Percentiles rank a stretch among this genome's conserved stretches.
phyloP scores from a whole-genome alignment of 92 coral and sea anemone genomes.

The Scolanthus callimorphus region DNA sequence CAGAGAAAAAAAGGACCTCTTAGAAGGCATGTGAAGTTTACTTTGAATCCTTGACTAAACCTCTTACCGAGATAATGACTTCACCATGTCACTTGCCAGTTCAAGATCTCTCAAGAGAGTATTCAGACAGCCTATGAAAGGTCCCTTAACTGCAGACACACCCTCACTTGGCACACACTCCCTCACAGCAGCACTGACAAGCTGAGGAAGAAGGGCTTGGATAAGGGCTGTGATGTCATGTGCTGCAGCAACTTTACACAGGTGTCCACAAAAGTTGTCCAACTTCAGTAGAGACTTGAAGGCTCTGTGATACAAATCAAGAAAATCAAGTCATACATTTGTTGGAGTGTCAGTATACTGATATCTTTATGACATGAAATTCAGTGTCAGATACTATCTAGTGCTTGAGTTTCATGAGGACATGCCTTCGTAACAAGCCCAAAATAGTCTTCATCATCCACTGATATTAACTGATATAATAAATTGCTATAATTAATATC shows the following conservation, averaged over 20 bases:
- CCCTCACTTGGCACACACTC: slow-evolving; percentile 16
- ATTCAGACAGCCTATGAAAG: slow-evolving; percentile 4
- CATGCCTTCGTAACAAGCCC: too few relatives aligned
- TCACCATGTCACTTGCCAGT: slow-evolving; percentile 31
- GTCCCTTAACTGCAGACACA: not conserved
- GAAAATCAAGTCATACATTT: too few relatives aligned
- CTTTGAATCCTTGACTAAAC: too few relatives aligned
- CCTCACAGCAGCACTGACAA: slow-evolving; percentile 35
- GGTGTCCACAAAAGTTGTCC: slow-evolving; percentile 40
- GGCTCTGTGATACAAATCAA: slow-evolving; percentile 28
- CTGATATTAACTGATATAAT: too few relatives aligned
- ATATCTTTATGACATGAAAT: too few relatives aligned
- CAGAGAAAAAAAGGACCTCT: too few relatives aligned
- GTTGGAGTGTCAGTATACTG: too few relatives aligned
- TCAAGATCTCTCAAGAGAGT: slow-evolving; percentile 32
- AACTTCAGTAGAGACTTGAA: slow-evolving; percentile 51
- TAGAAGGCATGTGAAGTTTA: too few relatives aligned
- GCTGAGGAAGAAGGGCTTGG: slow-evolving; percentile 67
- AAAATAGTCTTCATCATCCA: too few relatives aligned
- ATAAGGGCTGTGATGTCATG: slow-evolving; percentile 61
- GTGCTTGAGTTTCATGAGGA: too few relatives aligned
- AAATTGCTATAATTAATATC: too few relatives aligned
- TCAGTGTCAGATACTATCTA: too few relatives aligned
- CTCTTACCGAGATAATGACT: slow-evolving; percentile 31
- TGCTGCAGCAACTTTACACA: slow-evolving; percentile 39